A percentile compares a stretch with the other conserved stretches of the same genome.
These are phyloP conservation scores for Dermolepida albohirtum DNA, from an alignment of 2,888 invertebrate species.

Conservation along the genomic window DNA sequence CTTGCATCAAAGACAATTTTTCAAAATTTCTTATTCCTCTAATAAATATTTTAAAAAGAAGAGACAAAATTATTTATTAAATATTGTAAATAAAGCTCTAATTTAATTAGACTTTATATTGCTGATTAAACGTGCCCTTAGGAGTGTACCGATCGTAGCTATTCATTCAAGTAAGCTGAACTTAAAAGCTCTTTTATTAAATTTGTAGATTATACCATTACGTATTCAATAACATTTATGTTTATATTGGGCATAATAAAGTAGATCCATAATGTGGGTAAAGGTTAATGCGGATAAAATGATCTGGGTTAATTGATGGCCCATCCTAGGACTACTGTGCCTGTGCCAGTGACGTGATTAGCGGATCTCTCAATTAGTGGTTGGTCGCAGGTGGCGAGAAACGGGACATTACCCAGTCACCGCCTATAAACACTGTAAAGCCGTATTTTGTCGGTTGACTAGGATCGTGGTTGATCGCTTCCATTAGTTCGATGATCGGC, in stretches of 20 bases:
- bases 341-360: conserved; percentile 39
- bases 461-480: conserved; percentile 44
- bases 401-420: conserved; percentile 42
- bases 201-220: conserved; percentile 27
- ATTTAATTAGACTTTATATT: too few species aligned
- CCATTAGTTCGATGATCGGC: conserved; percentile 45
- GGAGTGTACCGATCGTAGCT: too few species aligned
- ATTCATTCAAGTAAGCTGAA: neutral
- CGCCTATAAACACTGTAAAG: conserved; percentile 44
- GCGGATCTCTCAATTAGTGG: conserved; percentile 46
- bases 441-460: conserved; percentile 42
- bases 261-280: conserved; percentile 36
- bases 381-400: conserved; percentile 42
- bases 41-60: too few species aligned
- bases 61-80: too few species aligned
- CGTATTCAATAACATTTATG: conserved; percentile 27
- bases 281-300: conserved; percentile 41
- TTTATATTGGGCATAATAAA: conserved; percentile 30
- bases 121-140: neutral
- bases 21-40: too few species aligned
- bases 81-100: too few species aligned
- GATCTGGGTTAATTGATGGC: conserved; percentile 41
- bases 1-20: too few species aligned
- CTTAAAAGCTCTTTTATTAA: conserved; percentile 21
- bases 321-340: conserved; percentile 34